phyloP scores from a whole-genome alignment of 1,140 invertebrate species.

The Leptopilina clavipes region DNA sequence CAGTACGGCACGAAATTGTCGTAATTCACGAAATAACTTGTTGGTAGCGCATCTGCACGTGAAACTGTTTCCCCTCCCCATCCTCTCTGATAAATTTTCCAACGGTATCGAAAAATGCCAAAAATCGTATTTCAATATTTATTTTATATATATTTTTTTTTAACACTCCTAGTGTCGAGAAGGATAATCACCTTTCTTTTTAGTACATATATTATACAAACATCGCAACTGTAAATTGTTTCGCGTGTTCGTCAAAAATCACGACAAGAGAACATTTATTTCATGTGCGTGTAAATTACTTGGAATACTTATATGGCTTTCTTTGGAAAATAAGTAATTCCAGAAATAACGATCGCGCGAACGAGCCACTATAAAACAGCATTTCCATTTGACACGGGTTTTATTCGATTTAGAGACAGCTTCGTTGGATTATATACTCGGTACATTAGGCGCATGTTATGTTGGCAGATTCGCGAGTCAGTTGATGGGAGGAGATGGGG shows the following conservation, averaged over 20 bases:
- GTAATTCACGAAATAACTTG: conserved; percentile 9
- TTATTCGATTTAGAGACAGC: conserved; percentile 8
- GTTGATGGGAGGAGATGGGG: background rate
- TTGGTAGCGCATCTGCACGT: no score
- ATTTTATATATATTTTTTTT: no score
- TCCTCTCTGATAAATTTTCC: no score
- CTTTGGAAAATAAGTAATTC: conserved; percentile 13
- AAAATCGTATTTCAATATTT: no score
- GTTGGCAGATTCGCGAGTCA: conserved; percentile 12
- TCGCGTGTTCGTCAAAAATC: background rate
- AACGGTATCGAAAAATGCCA: no score
- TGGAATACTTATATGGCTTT: background rate
- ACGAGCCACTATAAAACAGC: background rate
- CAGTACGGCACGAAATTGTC: conserved; percentile 4
- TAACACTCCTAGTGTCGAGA: no score
- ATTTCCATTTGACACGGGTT: background rate
- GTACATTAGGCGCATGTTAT: conserved; percentile 20
- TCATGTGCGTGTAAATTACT: background rate
- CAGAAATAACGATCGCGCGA: background rate
- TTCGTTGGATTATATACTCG: conserved; percentile 20
- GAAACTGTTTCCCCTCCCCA: no score
- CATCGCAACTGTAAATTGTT: background rate
- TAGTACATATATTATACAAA: no score
- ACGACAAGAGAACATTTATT: no score
- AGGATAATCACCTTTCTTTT: no score